A percentile compares a stretch with the other conserved stretches of the same genome.
phyloP scores from a whole-genome alignment of 1,140 invertebrate genomes.

The Drosophila oshimai region DNA sequence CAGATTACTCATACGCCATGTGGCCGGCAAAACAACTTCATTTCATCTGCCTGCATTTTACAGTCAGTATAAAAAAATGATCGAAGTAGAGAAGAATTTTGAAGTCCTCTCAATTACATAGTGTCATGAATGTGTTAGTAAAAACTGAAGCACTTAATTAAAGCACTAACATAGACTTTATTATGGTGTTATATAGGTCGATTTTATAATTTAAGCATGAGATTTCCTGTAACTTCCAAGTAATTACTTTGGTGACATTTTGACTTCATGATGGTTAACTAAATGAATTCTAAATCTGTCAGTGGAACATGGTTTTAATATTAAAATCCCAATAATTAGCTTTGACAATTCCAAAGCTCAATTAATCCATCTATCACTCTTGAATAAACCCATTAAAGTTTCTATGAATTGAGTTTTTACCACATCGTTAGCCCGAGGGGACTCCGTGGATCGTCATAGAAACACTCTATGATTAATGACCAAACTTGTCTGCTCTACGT shows the following conservation, averaged over 20 bases:
- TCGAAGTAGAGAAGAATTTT: not conserved
- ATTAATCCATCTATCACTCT: conserved; percentile 17
- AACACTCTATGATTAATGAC: conserved; percentile 38
- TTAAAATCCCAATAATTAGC: not conserved
- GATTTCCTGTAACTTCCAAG: too few species aligned
- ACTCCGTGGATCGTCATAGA: not conserved
- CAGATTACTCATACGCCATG: conserved; percentile 50
- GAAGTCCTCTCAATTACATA: not conserved
- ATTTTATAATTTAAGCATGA: too few species aligned
- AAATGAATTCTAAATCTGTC: not conserved
- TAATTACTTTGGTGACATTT: too few species aligned
- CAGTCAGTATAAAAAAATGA: not conserved
- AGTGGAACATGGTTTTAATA: too few species aligned
- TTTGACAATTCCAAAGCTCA: not conserved
- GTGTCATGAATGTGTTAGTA: not conserved
- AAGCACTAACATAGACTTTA: not conserved
- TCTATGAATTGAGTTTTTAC: conserved; percentile 16
- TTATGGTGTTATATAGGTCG: too few species aligned
- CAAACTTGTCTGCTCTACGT: conserved; percentile 9
- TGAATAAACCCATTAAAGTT: conserved; percentile 7
- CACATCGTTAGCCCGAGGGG: conserved; percentile 27
- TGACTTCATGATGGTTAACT: too few species aligned
- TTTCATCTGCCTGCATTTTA: conserved; percentile 24
- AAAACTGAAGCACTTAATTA: not conserved
- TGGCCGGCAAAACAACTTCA: conserved; percentile 11